These are phyloP conservation scores for Stenichneumon culpator DNA, from an alignment of 2,888 invertebrate genomes.

Conservation along the genomic window DNA sequence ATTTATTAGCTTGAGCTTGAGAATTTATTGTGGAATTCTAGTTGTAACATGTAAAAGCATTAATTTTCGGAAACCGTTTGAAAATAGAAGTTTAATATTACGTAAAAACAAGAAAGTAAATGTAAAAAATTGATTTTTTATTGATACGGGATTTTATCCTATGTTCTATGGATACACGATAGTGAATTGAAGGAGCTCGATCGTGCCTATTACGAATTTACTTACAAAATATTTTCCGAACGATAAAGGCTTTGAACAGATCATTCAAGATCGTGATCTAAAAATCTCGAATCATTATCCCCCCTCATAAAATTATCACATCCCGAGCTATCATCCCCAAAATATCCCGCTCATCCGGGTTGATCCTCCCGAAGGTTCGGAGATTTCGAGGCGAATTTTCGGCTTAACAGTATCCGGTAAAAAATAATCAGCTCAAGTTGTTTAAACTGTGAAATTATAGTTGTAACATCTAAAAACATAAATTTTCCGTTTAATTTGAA, in stretches of 20 bases:
- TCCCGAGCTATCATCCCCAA: neutral
- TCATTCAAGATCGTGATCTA: slow-evolving; percentile 9
- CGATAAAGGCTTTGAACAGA: neutral
- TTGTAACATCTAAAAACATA: neutral
- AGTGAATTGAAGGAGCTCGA: too few relatives aligned
- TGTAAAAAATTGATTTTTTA: too few relatives aligned
- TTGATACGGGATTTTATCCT: too few relatives aligned
- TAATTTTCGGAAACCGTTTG: neutral
- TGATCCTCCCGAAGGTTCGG: slow-evolving; percentile 7
- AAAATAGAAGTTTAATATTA: neutral
- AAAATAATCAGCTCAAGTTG: neutral
- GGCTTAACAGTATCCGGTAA: neutral
- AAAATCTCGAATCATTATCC: neutral
- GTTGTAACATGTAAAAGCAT: neutral
- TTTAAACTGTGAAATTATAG: neutral
- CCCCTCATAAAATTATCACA: slow-evolving; percentile 48
- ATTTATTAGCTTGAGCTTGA: too few relatives aligned
- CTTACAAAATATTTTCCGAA: too few relatives aligned
- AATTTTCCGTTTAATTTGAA: slow-evolving; percentile 13
- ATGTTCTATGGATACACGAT: too few relatives aligned
- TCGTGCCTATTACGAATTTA: too few relatives aligned
- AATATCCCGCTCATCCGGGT: neutral
- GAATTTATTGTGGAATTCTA: neutral
- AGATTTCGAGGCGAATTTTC: slow-evolving; percentile 71
- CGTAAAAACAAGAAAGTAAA: too few relatives aligned